Percentiles rank a stretch among this genome's conserved stretches.
Conservation (phyloP, 2,888 invertebrate genomes). For the Cosmia trapezina region DNA sequence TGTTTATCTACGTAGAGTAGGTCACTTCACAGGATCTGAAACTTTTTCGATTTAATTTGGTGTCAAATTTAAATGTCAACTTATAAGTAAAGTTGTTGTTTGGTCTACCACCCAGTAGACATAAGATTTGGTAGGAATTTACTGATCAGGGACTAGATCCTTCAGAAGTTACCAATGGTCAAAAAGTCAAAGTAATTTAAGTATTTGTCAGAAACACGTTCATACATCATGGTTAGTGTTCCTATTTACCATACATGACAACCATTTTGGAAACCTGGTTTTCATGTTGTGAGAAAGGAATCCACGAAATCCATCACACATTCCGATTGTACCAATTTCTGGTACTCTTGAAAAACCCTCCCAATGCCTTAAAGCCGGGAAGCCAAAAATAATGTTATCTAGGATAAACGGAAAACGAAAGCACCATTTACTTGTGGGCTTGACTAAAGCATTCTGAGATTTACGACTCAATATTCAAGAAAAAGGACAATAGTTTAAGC, state of each 20-base stretch:
- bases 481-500: conserved; percentile 50
- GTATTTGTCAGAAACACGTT: not conserved
- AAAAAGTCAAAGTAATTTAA: not conserved
- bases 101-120: not conserved
- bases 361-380: not conserved
- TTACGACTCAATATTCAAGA: conserved; percentile 47
- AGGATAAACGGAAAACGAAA: conserved; percentile 15
- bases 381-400: not conserved
- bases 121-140: not conserved
- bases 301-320: too few relatives aligned
- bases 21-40: not conserved
- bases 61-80: not conserved
- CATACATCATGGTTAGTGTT: not conserved
- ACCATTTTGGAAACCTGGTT: not conserved
- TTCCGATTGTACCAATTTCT: not conserved
- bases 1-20: not conserved
- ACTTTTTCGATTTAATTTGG: not conserved
- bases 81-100: not conserved
- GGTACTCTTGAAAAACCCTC: not conserved
- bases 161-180: not conserved
- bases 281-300: not conserved
- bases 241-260: not conserved
- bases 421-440: not conserved
- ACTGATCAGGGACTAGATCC: not conserved
- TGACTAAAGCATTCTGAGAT: conserved; percentile 35